Percentiles rank a stretch among this genome's conserved stretches.
Conservation (phyloP, 2,113 vertebrate genomes). For the Chlamydotis undulata region DNA sequence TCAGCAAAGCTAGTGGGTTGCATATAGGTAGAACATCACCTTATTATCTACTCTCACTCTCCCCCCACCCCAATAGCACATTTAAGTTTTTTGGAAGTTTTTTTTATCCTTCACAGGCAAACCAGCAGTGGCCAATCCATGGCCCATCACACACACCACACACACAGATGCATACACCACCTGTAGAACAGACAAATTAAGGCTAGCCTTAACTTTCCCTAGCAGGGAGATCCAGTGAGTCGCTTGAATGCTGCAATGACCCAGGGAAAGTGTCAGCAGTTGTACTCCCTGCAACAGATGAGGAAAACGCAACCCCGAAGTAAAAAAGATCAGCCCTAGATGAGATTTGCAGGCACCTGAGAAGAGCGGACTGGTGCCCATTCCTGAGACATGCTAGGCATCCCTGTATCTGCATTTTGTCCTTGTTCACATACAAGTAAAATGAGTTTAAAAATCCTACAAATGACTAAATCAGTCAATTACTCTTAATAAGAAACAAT, state of each 20-base stretch:
- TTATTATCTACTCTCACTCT: neutral
- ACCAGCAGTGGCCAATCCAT: neutral
- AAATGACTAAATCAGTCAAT: neutral
- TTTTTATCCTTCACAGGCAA: neutral
- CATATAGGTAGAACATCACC: neutral
- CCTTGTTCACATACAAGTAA: neutral
- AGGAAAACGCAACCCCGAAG: neutral
- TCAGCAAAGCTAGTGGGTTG: neutral
- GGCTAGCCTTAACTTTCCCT: neutral
- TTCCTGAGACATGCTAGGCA: accelerated
- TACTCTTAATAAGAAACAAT: neutral
- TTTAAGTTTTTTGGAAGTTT: neutral
- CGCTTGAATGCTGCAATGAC: neutral
- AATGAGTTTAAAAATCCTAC: neutral
- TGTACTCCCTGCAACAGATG: neutral
- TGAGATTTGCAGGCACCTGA: neutral
- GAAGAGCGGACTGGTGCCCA: neutral
- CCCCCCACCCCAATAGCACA: neutral
- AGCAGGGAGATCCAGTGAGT: neutral
- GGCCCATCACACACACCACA: neutral
- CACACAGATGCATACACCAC: neutral
- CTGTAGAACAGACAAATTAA: neutral
- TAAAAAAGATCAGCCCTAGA: neutral
- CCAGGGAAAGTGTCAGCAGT: neutral
- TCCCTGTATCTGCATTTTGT: neutral